Conservation (phyloP, 2,797 vertebrate genomes). For the Typhlichthys eigenmanni region DNA sequence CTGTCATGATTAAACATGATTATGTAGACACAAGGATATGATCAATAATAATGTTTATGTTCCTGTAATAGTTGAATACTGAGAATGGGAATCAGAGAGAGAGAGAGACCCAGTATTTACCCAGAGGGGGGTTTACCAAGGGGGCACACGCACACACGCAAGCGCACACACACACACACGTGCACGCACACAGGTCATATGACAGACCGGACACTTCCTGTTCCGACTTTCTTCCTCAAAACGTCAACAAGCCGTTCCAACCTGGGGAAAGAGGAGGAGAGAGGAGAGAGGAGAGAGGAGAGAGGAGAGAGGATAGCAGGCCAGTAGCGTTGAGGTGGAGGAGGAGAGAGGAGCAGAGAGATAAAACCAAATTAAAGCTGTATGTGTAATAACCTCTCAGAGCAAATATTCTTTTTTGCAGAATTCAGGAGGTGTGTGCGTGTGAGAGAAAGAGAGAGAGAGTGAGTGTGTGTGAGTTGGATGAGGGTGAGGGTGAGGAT, state of each 20-base stretch:
- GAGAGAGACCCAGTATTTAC: not conserved
- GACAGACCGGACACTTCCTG: constrained; percentile 89
- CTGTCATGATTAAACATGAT: too few relatives aligned
- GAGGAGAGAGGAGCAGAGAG: not conserved
- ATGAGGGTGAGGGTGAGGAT: constrained; percentile 24
- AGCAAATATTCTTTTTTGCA: too few relatives aligned
- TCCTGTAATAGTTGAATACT: not conserved
- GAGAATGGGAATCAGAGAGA: not conserved
- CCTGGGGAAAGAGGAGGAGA: constrained; percentile 60
- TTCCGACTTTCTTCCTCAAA: constrained; percentile 93
- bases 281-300: not conserved
- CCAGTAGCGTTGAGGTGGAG: not conserved
- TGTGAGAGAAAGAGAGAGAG: too few relatives aligned
- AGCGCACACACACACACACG: too few relatives aligned
- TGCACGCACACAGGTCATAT: constrained; percentile 77
- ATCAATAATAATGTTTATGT: too few relatives aligned
- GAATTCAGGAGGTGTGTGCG: too few relatives aligned
- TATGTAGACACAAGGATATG: too few relatives aligned
- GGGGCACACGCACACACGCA: not conserved
- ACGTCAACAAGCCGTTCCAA: constrained; percentile 96
- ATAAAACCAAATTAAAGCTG: not conserved
- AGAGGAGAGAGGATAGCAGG: not conserved
- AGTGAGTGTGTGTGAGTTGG: too few relatives aligned
- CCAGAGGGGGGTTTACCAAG: too few relatives aligned
- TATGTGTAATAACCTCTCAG: too few relatives aligned